Base-by-base conservation (phyloP, 1,140 invertebrate genomes). In the Drosophila pachea region DNA sequence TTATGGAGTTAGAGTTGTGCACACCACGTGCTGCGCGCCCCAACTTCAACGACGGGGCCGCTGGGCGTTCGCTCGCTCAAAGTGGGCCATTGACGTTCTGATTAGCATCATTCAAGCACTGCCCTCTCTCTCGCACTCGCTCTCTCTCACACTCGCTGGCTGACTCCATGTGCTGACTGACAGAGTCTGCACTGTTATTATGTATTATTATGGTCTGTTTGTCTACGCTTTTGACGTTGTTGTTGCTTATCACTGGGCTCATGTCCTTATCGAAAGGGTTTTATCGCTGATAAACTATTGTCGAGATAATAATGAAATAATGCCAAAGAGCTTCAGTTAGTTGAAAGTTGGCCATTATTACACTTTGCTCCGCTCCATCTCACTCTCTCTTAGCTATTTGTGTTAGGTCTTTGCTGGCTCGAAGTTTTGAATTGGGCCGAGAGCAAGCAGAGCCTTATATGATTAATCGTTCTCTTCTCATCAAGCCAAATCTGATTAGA, bases 271-370 rank as follows among this genome's bases (percentile, higher is more conserved):
- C 79, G 66, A 56, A 67, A 35, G 59, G 79, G 63, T 63, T 74
- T 84, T 84, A 84, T 84, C 76, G 50, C 64, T 83, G 79, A 83
- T 83, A 83, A 84, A 86, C 79, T 70, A 84, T 83, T 83, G 79
- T 83, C 58, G 61, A 29, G 81, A 84, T 83, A 79, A 86, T 58
- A 69, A 58, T 64, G 67, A 84, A 78, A 55, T 73, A 71, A 63
- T 77, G 78, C 52, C 70, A 12, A 52, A 74, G 74, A 55, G 56
- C 55, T 71, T 60, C 2, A 31, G 55, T 56, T 68, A 78, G 49
- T 72, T 78, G 36, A 61, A 42, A 58, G 35, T 61, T 56, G 9
- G 35, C 49, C 14, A 29, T 43, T 31, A 42, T 63, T 50, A 36
- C 14, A 16, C 40, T 45, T 50, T 60, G 33, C 42, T 54, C 49